phyloP scores from a whole-genome alignment of 2,113 vertebrate species.

The Leucosticte australis region DNA sequence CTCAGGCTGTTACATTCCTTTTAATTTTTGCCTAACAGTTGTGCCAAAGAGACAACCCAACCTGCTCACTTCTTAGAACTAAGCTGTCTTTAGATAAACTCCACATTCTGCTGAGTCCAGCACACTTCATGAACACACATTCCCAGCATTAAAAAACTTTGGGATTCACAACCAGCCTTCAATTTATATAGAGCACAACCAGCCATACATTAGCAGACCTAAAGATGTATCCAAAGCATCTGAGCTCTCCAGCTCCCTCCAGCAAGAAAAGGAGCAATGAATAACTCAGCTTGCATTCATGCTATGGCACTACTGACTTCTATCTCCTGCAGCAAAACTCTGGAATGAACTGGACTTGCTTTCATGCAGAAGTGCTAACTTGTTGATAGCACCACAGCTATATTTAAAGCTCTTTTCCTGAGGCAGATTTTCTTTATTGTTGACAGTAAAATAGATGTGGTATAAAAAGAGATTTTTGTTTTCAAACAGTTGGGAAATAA shows the following conservation, averaged over 20 bases:
- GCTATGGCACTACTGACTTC: background rate
- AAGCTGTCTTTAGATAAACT: background rate
- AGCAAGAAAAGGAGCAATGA: background rate
- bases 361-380: background rate
- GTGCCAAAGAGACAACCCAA: background rate
- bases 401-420: conserved; percentile 1
- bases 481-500: background rate
- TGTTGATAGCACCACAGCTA: background rate
- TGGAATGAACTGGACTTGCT: background rate
- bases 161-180: background rate
- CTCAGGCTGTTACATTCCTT: background rate
- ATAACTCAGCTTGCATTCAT: background rate
- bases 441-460: background rate
- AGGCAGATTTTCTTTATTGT: conserved; percentile 3
- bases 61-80: background rate
- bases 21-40: background rate
- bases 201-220: background rate
- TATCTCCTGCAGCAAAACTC: background rate
- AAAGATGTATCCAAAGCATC: background rate
- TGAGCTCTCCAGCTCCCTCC: background rate
- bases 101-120: background rate
- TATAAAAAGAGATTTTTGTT: conserved; percentile 4
- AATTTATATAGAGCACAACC: background rate
- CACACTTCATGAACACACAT: background rate
- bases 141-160: background rate